Evolutionary conservation across 2,888 invertebrate species (phyloP), one percentile per base, ranked within the genome.

Genomic region (Operophtera brumata): DNA sequence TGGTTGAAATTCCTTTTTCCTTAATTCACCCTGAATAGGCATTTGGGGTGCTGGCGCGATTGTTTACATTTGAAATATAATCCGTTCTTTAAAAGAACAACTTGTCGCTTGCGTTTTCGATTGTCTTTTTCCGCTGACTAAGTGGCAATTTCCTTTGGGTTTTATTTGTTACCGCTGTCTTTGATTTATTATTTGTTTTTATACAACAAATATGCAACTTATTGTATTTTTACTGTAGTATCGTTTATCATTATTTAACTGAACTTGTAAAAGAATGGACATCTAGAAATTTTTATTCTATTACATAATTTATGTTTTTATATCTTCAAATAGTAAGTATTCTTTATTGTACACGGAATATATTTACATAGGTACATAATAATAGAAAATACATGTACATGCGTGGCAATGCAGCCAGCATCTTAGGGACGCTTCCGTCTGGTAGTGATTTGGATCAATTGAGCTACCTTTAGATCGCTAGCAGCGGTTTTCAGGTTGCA

Each of bases 1-100:
- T 78, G 78, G 78, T 78, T 82, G 86, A 83, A 88, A 86, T 84
- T 84, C 85, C 79, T 75, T 80, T 85, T 85, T 85, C 83, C 84
- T 85, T 88, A 88, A 88, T 87, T 88, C 81, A 83, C 82, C 79
- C 82, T 80, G 82, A 86, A 85, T 82, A 83, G 84, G 77, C 80
- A 82, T 80, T 77, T 73, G 77, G 78, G 78, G 76, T 76, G 76
- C 74, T 72, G 78, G 80, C 77, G 77, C 76, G 77, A 80, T 80
- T 84, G 82, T 83, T 85, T 84, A 84, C 81, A 78, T 83, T 85
- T 80, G 71, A 73, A 75, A 77, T 78, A 79, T 82, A 82, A 83
- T 83, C 75, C 73, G 67, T 69, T 71, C 73, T 72, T 66, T 70
- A 71, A 70, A 70, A 69, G 40, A 73, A 69, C 65, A 65, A 70